Evolutionary conservation across 2,797 vertebrate species (phyloP).

Genomic region (Pogoniulus pusillus): DNA sequence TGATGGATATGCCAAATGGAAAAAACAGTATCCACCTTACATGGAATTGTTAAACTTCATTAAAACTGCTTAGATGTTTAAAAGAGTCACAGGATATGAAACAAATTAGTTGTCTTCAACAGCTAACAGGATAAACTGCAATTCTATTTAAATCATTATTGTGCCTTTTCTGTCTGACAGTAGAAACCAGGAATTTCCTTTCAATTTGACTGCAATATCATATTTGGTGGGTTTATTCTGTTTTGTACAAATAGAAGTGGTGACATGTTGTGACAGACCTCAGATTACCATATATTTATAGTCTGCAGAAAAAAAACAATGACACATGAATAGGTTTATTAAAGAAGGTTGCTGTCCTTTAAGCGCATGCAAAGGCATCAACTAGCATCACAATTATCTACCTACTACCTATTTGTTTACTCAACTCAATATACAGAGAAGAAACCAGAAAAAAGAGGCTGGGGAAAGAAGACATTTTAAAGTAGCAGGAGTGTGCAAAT

Average conservation of each 20-base stretch:
- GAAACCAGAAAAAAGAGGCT: constrained; percentile 34
- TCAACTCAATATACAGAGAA: background rate
- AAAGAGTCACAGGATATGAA: constrained; percentile 66
- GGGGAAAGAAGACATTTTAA: background rate
- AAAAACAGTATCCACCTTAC: constrained; percentile 39
- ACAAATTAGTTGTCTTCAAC: constrained; percentile 74
- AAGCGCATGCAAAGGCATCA: constrained; percentile 47
- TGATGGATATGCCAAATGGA: constrained; percentile 51
- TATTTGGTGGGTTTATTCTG: constrained; percentile 75
- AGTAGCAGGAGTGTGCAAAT: constrained; percentile 25
- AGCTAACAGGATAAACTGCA: constrained; percentile 72
- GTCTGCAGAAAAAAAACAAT: constrained; percentile 36
- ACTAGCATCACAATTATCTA: constrained; percentile 42
- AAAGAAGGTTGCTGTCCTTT: constrained; percentile 39
- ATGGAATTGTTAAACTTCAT: constrained; percentile 61
- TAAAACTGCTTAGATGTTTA: constrained; percentile 71
- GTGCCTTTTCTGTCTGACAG: constrained; percentile 71
- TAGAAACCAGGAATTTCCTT: constrained; percentile 63
- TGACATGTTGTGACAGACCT: constrained; percentile 76
- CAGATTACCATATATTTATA: constrained; percentile 75
- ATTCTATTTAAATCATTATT: constrained; percentile 70
- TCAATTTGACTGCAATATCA: constrained; percentile 74
- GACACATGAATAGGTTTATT: constrained; percentile 60
- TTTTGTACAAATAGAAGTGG: constrained; percentile 71
- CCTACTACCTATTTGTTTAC: constrained; percentile 40